These are phyloP conservation scores for Tuberolachnus salignus DNA, from an alignment of 2,888 invertebrate species.

Conservation along the genomic window DNA sequence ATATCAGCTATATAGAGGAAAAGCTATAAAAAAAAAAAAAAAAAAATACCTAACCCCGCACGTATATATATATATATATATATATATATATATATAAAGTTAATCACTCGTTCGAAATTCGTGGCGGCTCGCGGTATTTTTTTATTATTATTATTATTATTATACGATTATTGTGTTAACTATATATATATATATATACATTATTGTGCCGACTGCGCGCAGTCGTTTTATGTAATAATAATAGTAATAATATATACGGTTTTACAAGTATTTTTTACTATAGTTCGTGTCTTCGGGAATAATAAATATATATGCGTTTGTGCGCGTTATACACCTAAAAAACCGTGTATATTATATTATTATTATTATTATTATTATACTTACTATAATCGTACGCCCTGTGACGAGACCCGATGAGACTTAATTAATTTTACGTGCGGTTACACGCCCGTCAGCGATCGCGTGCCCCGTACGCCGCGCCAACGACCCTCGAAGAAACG, in stretches of 20 bases:
- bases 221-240: neutral
- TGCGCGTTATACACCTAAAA: neutral
- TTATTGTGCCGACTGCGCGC: neutral
- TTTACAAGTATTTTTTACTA: no score
- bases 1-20: conserved; percentile 20
- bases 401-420: conserved; percentile 20
- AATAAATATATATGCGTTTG: no score
- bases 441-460: conserved; percentile 11
- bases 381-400: no score
- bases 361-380: no score
- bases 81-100: no score
- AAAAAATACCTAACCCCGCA: neutral
- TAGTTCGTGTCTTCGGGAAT: no score
- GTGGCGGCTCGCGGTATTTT: no score
- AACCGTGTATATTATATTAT: no score
- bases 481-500: conserved; percentile 24
- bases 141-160: neutral
- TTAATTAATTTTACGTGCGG: conserved; percentile 45
- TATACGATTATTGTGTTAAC: neutral
- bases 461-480: conserved; percentile 40
- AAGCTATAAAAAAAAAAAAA: conserved; percentile 11
- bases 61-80: no score
- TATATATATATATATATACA: neutral
- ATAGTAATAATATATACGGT: neutral
- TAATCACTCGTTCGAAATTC: no score